A percentile compares a stretch with the other conserved stretches of the same genome.
phyloP scores from a whole-genome alignment of 2,888 invertebrate species.

The Caenorhabditis macrosperma region DNA sequence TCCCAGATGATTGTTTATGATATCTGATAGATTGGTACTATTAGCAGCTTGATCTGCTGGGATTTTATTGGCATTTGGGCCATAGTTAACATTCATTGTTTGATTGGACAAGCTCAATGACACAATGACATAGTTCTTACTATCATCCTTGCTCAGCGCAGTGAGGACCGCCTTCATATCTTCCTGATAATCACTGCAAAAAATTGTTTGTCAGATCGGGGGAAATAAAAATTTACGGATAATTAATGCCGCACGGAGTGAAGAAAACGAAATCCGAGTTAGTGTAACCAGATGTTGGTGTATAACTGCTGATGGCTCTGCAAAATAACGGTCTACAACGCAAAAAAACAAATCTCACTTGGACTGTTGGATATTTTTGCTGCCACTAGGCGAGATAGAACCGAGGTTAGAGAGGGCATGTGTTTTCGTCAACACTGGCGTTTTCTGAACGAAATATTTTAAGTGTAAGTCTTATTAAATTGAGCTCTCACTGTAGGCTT shows the following conservation, averaged over 20 bases:
- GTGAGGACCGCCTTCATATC: background rate
- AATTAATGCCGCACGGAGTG: constrained; percentile 23
- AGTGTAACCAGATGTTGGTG: background rate
- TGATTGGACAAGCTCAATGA: constrained; percentile 4
- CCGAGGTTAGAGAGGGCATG: background rate
- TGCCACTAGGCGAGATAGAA: background rate
- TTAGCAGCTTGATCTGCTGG: background rate
- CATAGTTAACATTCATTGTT: constrained; percentile 9
- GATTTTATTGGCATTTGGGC: background rate
- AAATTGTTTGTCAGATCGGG: background rate
- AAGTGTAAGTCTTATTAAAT: background rate
- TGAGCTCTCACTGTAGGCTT: constrained; percentile 12
- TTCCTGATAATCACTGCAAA: constrained; percentile 5
- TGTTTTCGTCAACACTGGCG: background rate
- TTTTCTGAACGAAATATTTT: background rate
- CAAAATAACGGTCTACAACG: background rate
- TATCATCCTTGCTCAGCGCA: background rate
- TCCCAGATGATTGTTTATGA: constrained; percentile 4
- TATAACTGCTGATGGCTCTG: constrained; percentile 17
- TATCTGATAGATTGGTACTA: background rate
- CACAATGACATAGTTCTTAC: constrained; percentile 21
- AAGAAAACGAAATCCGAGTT: constrained; percentile 33
- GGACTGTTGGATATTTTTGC: background rate
- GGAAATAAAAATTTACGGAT: background rate
- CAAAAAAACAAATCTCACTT: background rate